These are phyloP conservation scores for Calypte anna DNA, from an alignment of 2,113 vertebrate genomes.

Conservation along the genomic window DNA sequence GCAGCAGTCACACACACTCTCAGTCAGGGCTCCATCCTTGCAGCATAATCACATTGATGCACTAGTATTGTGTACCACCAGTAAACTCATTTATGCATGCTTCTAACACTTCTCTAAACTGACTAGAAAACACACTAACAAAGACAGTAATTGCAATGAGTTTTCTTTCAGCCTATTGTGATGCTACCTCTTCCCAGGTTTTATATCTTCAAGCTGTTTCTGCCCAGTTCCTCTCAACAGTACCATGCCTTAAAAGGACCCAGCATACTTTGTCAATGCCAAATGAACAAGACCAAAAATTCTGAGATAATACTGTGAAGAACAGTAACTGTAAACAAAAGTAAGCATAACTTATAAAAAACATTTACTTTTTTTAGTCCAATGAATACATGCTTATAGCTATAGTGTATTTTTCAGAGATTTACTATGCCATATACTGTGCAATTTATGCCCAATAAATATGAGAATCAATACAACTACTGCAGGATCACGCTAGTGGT, in stretches of 20 bases:
- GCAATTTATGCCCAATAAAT: neutral
- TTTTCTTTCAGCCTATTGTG: neutral
- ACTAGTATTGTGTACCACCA: neutral
- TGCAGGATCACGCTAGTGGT: neutral
- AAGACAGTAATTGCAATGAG: neutral
- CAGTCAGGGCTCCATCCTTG: neutral
- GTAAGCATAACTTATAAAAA: neutral
- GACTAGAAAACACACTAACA: neutral
- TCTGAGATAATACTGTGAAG: neutral
- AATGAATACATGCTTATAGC: neutral
- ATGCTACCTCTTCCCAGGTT: neutral
- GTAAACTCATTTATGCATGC: neutral
- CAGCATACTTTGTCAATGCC: neutral
- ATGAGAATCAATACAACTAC: neutral
- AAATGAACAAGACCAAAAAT: neutral
- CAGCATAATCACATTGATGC: neutral
- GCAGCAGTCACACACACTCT: neutral
- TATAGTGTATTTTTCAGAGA: neutral
- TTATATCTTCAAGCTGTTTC: neutral
- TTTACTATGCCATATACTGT: neutral
- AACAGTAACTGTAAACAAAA: conserved; percentile 34
- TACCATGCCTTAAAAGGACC: neutral
- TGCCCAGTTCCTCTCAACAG: neutral
- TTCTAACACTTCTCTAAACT: neutral
- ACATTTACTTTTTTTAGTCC: neutral